Percentiles rank a stretch among this genome's conserved stretches.
Evolutionary conservation across 2,113 vertebrate species (phyloP).

Genomic region (Pipa parva): DNA sequence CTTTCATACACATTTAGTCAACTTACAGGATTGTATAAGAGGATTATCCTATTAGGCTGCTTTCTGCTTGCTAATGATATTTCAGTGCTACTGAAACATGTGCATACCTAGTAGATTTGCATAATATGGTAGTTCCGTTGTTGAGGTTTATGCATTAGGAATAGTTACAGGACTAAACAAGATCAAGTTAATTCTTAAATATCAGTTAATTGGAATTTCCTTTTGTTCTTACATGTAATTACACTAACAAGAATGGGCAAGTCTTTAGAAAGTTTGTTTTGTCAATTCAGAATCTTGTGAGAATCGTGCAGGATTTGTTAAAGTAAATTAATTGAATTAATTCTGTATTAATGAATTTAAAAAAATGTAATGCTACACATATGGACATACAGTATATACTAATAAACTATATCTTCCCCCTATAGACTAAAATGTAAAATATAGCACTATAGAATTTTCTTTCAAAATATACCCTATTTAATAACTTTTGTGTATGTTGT

Average conservation of each 20-base stretch:
- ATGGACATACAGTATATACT: too few relatives aligned
- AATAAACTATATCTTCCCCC: too few relatives aligned
- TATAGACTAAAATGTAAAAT: too few relatives aligned
- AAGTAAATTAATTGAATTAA: too few relatives aligned
- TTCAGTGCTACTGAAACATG: neutral
- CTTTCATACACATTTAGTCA: too few relatives aligned
- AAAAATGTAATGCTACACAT: too few relatives aligned
- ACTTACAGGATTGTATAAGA: too few relatives aligned
- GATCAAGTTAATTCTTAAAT: constrained; percentile 32
- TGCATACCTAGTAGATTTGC: neutral
- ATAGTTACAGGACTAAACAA: neutral
- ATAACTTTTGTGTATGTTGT: too few relatives aligned
- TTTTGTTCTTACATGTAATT: constrained; percentile 37
- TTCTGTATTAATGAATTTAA: too few relatives aligned
- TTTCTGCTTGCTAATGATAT: neutral
- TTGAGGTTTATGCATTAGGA: neutral
- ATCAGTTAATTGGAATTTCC: constrained; percentile 25
- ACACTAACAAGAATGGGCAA: constrained; percentile 44
- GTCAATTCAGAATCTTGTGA: constrained; percentile 29
- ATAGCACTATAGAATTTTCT: too few relatives aligned
- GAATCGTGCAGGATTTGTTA: too few relatives aligned
- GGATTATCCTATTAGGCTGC: neutral
- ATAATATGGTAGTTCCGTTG: neutral
- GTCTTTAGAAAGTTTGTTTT: constrained; percentile 38
- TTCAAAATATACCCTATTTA: too few relatives aligned